phyloP scores from a whole-genome alignment of 2,113 vertebrate species.

The Neotragus pygmaeus region DNA sequence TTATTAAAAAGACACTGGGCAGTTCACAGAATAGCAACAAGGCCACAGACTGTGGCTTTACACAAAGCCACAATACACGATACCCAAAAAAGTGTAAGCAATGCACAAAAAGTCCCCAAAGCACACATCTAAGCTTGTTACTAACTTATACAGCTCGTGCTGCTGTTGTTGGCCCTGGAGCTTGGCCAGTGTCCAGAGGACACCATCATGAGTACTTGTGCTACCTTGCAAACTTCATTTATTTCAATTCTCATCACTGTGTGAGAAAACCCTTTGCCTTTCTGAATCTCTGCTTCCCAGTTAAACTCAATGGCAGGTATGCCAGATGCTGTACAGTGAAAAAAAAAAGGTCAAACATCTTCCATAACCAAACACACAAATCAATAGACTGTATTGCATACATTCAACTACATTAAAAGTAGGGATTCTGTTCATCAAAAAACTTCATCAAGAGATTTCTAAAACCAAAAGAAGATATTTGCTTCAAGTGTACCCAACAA shows the following conservation, averaged over 20 bases:
- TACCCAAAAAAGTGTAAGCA: neutral
- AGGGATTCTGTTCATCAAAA: neutral
- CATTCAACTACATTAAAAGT: neutral
- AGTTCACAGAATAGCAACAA: neutral
- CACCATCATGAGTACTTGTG: neutral
- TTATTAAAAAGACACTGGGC: neutral
- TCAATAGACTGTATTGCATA: neutral
- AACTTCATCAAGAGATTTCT: neutral
- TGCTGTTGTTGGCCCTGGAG: neutral
- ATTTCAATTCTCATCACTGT: neutral
- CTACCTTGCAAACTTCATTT: neutral
- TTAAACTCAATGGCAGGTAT: neutral
- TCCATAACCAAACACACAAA: neutral
- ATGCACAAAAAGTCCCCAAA: neutral
- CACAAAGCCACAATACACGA: neutral
- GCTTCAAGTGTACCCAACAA: neutral
- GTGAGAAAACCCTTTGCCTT: neutral
- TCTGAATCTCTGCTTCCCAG: neutral
- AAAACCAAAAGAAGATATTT: neutral
- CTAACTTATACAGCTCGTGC: too few relatives aligned
- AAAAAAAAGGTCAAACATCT: neutral
- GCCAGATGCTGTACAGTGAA: neutral
- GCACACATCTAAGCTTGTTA: neutral
- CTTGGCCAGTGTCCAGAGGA: neutral
- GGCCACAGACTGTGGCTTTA: neutral